A percentile compares a stretch with the other conserved stretches of the same genome.
Evolutionary conservation across 2,797 vertebrate genomes (phyloP).

Genomic region (Onychomys arenicola): DNA sequence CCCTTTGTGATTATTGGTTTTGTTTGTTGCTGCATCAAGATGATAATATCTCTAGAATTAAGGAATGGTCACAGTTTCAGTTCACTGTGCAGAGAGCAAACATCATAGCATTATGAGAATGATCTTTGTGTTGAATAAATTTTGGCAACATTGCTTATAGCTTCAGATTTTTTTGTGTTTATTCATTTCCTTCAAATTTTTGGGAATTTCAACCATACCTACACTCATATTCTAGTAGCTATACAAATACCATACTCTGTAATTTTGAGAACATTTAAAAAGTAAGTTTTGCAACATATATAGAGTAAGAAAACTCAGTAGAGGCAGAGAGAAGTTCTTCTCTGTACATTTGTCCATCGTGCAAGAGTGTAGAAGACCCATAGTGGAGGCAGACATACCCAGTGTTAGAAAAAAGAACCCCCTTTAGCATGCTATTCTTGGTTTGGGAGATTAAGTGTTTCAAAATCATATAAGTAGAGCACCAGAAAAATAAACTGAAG

Average conservation of each 20-base stretch:
- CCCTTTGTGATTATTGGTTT: constrained; percentile 43
- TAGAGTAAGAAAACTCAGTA: neutral
- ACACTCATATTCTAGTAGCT: constrained; percentile 35
- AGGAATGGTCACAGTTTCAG: constrained; percentile 25
- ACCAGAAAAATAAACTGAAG: neutral
- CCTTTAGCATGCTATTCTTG: neutral
- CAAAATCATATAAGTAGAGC: neutral
- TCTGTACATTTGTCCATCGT: neutral
- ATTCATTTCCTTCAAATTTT: constrained; percentile 27
- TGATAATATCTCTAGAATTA: neutral
- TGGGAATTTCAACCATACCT: neutral
- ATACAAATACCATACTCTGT: neutral
- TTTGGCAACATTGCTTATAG: constrained; percentile 22
- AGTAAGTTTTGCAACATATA: neutral
- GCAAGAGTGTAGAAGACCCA: neutral
- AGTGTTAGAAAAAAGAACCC: neutral
- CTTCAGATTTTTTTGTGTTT: constrained; percentile 27
- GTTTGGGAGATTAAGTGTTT: constrained; percentile 19
- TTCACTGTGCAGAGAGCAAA: neutral
- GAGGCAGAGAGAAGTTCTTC: neutral
- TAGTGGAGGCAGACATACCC: neutral
- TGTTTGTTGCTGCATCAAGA: constrained; percentile 12
- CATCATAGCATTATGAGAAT: neutral
- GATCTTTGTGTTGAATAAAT: constrained; percentile 45
- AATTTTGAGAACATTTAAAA: constrained; percentile 8